Evolutionary conservation across 2,113 vertebrate genomes (phyloP), one percentile per base, ranked within the genome.

Genomic region (Typhlomys cinereus): DNA sequence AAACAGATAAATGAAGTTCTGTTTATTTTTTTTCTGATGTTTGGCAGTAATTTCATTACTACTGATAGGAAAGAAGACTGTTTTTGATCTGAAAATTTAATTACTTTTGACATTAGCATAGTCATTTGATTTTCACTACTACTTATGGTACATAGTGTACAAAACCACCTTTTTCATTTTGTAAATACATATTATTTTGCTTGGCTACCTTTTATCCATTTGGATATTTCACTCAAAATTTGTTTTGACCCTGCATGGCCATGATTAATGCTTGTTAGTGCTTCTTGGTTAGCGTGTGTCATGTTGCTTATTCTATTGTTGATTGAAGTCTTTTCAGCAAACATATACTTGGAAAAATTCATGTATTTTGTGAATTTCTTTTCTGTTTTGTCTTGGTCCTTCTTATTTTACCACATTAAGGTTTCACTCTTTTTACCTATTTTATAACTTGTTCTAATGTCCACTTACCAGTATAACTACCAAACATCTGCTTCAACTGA

Each of bases 71-170:
- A 88, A 17, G 66, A 81, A 84, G 31, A 59, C n/a, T 94, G 25
- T 81, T 73, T 76, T 15, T 82, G 52, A 83, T 80, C 61, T 27
- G 57, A 9, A 78, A 92, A 39, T 21, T 64, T 70, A 41, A 85
- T 90, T 81, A 69, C 52, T 87, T n/a, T n/a, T 85, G 52, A 88
- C 20, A 57, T 75, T 85, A 85, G 71, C 57, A 34, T 79, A 62
- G 54, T 88, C 57, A 78, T 90, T 94, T 61, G 23, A 25, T 89
- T 91, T 87, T 93, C 36, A 50, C 52, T 25, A 90, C 27, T 8
- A 82, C 15, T 82, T 59, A n/a, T 4, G 79, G 81, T 85, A 14
- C 18, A 3, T 85, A 82, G 41, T 75, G 73, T 14, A 93, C 57
- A 93, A 31, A 69, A 59, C 48, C 61, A 34, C 34, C 36, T 59